Conservation (phyloP, 2,888 invertebrate genomes). For the Pyralis farinalis region DNA sequence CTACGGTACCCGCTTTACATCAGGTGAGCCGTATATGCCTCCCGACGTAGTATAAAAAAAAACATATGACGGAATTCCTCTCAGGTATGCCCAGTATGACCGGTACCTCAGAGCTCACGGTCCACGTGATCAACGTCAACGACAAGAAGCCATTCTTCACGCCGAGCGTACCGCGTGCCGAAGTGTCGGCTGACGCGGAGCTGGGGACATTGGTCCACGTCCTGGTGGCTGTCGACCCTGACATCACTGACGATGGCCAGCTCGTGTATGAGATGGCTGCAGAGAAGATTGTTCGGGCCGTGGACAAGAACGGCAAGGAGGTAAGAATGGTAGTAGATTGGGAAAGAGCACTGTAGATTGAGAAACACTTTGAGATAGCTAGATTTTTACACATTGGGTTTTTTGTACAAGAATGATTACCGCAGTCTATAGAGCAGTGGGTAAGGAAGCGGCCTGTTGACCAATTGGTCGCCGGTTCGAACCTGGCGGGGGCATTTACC, state of each 20-base stretch:
- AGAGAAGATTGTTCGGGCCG: constrained; percentile 87
- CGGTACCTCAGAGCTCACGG: constrained; percentile 89
- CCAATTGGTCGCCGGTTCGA: no score
- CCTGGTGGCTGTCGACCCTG: constrained; percentile 89
- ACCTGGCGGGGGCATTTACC: no score
- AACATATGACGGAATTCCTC: no score
- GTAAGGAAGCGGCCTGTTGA: no score
- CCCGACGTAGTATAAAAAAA: no score
- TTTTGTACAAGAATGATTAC: no score
- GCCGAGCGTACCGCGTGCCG: constrained; percentile 88
- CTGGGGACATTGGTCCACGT: constrained; percentile 86
- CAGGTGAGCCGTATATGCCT: no score
- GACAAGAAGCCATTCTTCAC: constrained; percentile 92
- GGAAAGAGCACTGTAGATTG: no score
- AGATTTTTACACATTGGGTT: no score
- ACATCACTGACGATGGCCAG: constrained; percentile 85
- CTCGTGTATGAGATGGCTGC: constrained; percentile 83
- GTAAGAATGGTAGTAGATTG: constrained; percentile 62
- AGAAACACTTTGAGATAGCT: no score
- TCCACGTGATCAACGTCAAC: constrained; percentile 92
- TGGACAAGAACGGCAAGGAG: constrained; percentile 91
- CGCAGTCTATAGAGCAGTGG: no score
- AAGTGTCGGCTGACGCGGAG: constrained; percentile 89
- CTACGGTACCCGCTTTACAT: no score
- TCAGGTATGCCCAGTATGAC: constrained; percentile 89